Conservation (phyloP, 2,113 vertebrate species). For the Excalfactoria chinensis region DNA sequence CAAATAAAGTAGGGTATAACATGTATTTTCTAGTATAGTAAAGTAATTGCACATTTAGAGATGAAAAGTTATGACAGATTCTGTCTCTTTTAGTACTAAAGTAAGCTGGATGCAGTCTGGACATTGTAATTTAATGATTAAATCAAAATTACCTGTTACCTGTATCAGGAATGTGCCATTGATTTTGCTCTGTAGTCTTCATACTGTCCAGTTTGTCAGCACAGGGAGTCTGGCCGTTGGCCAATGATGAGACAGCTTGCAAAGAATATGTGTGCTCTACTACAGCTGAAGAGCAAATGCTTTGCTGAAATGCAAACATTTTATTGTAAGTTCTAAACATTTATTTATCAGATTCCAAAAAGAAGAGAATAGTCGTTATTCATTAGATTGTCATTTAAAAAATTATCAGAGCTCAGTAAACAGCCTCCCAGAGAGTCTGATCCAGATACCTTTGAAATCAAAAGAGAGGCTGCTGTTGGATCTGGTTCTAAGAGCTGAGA, state of each 20-base stretch:
- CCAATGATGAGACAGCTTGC: constrained; percentile 19
- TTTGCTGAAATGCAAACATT: constrained; percentile 37
- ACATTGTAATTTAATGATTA: neutral
- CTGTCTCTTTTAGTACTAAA: neutral
- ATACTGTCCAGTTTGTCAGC: neutral
- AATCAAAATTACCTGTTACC: constrained; percentile 15
- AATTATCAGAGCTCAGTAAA: constrained; percentile 53
- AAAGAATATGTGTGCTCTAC: neutral
- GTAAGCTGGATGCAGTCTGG: neutral
- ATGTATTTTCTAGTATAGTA: neutral
- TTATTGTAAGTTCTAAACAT: constrained; percentile 21
- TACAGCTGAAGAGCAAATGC: constrained; percentile 4
- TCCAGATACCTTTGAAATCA: constrained; percentile 55
- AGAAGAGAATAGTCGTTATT: constrained; percentile 40
- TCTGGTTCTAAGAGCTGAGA: constrained; percentile 63
- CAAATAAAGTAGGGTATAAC: neutral
- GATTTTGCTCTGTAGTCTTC: constrained; percentile 11
- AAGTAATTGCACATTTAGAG: neutral
- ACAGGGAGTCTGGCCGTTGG: neutral
- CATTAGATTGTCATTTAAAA: constrained; percentile 46
- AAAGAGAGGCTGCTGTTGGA: constrained; percentile 60
- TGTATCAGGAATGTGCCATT: neutral
- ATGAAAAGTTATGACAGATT: neutral
- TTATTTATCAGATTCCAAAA: constrained; percentile 50
- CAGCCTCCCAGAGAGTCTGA: constrained; percentile 27